Base-by-base conservation (phyloP, 2,113 vertebrate species). In the Sinocyclocheilus anshuiensis region DNA sequence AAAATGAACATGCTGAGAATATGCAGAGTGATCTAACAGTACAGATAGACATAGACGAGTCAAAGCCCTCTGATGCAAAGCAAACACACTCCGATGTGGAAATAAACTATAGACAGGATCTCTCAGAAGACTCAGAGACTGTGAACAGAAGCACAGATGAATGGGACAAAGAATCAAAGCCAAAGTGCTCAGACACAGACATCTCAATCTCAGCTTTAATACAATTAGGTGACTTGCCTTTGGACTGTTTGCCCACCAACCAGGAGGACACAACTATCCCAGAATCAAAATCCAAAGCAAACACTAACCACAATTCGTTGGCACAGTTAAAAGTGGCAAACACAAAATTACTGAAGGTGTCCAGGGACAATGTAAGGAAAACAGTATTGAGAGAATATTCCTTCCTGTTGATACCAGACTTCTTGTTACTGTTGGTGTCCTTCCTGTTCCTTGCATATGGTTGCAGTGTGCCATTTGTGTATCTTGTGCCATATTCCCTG, bases 401-500 rank as follows among this genome's bases (percentile, higher is more conserved):
- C 36, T 99, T 99, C 87, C 91, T 98, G 22, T 65, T 96, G 63
- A 94, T 91, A 81, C 93, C 97, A 4, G 94, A 95, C 88, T 99
- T 99, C 77, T 85, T 96, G 61, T 88, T 97, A 36, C 91, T 99
- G 65, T 93, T 96, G 0, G 81, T 95, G 39, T 98, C 97, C 0
- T 89, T 98, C 89, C 92, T 99, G 86, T 97, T 99, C 50, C 92
- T 99, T 94, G 97, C 98, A 0, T 98, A 97, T 1, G 98, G 97
- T 88, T 99, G 97, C 88, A 98, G 96, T 76, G 94, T 97, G 88
- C 97, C 97, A 2, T 95, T 99, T 75, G 97, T 98, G 48, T 97
- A 99, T 92, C 90, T 99, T 81, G 96, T 99, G 88, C 97, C 98
- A 85, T 99, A 99, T 55, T 96, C 97, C 29, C 91, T 97, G 86